Base-by-base conservation (phyloP, 2,113 vertebrate species). In the Calidris pugnax region DNA sequence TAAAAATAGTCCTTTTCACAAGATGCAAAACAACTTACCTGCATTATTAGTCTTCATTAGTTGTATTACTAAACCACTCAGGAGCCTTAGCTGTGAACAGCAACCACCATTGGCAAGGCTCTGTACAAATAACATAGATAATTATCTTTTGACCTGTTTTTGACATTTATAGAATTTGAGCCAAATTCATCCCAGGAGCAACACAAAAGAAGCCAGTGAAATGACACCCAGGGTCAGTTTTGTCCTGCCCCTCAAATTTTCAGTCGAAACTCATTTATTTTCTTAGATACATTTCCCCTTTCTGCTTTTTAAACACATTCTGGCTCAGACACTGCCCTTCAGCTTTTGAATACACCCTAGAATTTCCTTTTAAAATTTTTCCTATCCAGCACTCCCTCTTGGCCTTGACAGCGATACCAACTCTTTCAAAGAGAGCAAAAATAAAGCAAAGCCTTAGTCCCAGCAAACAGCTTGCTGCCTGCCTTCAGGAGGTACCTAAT, bases 21-120 rank as follows among this genome's bases (percentile, higher is more conserved):
- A 78, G 48, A 75, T 53, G 68, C 64, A 89, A 82, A 96, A 60
- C 66, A 82, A 85, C 92, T 92, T 95, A 92, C 76, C 80, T 95
- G 73, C 57, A 69, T 68, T 95, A 87, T 91, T 94, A 91, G 62
- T 83, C 78, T 90, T 93, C 67, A 69, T 95, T 76, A 90, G 24
- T 37, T 76, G 37, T 55, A 69, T 76, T 79, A 74, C n/a, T n/a
- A 89, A 90, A 67, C 53, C 28, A 47, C 67, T 35, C 48, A 73
- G 37, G 85, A 94, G 82, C 35, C 50, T 73, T 50, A 87, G 41
- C 63, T 93, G 57, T 76, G 89, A 94, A 64, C 21, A 87, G 81
- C 39, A 87, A 93, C 32, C 33, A 75, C 30, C 18, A 32, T 5
- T 13, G 76, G 67, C 71, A 91, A 82, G 33, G 15, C 30, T 89